Evolutionary conservation across 2,888 invertebrate species (phyloP), one percentile per base, ranked within the genome.

Genomic region (Himalopsyche tibetana): DNA sequence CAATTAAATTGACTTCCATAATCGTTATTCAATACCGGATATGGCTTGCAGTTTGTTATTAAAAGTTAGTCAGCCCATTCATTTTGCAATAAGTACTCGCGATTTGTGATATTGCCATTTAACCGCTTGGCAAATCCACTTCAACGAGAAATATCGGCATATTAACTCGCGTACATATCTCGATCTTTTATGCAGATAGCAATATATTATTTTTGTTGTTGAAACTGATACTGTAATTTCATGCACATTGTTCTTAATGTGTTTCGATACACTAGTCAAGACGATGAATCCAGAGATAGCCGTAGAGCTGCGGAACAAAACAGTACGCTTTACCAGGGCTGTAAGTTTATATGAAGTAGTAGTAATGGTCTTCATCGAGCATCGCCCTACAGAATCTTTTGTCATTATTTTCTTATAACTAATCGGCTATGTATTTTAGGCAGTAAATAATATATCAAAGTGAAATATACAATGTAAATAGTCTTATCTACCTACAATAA

Each of bases 181-280:
- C 74, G 74, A 74, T 74, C 74, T 74, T 74, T 74, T 38, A 74
- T 74, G 15, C 74, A 36, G 74, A 74, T 74, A 74, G 5, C 36
- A 74, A 74, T 74, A 74, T 38, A 74, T 74, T 74, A 74, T 74
- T 74, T 63, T 28, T 63, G 63, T 63, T 74, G 74, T 12, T 74
- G 74, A 74, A 74, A 74, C 74, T 74, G 74, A 74, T 74, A 74
- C 12, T 74, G 38, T 36, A 74, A 74, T 74, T 74, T 38, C 74
- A 74, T 74, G 36, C 74, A 74, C 74, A 74, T 74, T 74, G 74
- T 74, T 36, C 74, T 5, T 74, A 15, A 36, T 74, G 74, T 28
- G 63, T 63, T 63, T 63, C 28, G 63, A 74, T 74, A 74, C 74
- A 74, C 74, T 36, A 36, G 28, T 74, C 74, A 36, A 74, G 36